These are phyloP conservation scores for Noctua pronuba DNA, from an alignment of 2,888 invertebrate genomes.

Conservation along the genomic window DNA sequence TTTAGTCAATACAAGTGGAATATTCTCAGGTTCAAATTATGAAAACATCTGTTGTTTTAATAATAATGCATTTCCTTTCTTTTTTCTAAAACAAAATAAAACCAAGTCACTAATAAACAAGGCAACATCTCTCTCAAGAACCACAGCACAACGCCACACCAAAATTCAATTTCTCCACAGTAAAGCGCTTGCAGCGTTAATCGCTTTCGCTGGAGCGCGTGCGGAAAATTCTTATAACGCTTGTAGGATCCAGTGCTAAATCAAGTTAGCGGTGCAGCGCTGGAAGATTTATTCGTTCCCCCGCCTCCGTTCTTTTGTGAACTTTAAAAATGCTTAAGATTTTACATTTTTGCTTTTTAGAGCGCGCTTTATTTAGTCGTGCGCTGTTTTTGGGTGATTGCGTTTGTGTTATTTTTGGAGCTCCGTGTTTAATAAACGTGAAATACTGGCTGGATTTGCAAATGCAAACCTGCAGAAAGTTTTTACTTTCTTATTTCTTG, in stretches of 20 bases:
- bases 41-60: constrained; percentile 8
- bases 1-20: neutral
- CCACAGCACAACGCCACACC: constrained; percentile 43
- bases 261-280: constrained; percentile 68
- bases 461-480: neutral
- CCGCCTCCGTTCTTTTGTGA: constrained; percentile 61
- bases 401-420: constrained; percentile 49
- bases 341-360: constrained; percentile 62
- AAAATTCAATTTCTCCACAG: constrained; percentile 59
- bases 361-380: constrained; percentile 57
- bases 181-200: constrained; percentile 61
- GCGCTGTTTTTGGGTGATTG: constrained; percentile 57
- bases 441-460: constrained; percentile 1
- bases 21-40: neutral
- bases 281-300: constrained; percentile 66
- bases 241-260: constrained; percentile 65
- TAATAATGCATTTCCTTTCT: constrained; percentile 18
- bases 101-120: constrained; percentile 50
- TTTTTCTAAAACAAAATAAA: constrained; percentile 36
- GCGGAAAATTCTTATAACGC: constrained; percentile 66
- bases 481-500: neutral
- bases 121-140: constrained; percentile 46
- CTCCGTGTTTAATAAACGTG: constrained; percentile 36
- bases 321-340: constrained; percentile 67
- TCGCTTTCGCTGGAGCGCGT: constrained; percentile 63